Evolutionary conservation across 2,888 invertebrate genomes (phyloP).

Genomic region (Dioctria linearis): DNA sequence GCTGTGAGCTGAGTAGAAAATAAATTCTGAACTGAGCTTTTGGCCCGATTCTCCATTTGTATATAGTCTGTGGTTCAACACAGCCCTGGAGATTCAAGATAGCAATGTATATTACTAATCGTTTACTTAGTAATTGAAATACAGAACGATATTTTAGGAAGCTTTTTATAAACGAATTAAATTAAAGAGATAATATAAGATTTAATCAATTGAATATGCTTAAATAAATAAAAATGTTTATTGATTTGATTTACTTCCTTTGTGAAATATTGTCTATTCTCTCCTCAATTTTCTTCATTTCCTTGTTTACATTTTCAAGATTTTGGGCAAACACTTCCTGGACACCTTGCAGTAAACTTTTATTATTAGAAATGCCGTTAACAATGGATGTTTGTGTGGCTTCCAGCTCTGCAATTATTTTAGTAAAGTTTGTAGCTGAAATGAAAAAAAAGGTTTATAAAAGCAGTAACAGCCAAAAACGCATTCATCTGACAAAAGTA

Average conservation of each 20-base stretch:
- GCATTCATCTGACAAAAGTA: conserved; percentile 1
- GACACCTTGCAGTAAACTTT: conserved; percentile 82
- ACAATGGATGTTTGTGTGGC: conserved; percentile 82
- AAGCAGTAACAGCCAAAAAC: conserved; percentile 10
- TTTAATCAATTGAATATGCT: conserved; percentile 7
- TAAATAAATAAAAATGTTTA: conserved; percentile 13
- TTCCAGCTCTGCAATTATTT: conserved; percentile 86
- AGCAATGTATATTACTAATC: no score
- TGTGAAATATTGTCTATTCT: conserved; percentile 76
- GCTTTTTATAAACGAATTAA: not conserved
- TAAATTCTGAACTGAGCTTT: no score
- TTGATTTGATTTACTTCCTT: conserved; percentile 3
- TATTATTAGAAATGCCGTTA: conserved; percentile 83
- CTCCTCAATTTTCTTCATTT: conserved; percentile 82
- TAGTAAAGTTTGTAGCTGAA: conserved; percentile 90
- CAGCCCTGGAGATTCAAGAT: no score
- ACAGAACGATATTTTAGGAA: not conserved
- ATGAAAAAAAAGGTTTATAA: conserved; percentile 58
- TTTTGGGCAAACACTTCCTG: conserved; percentile 87
- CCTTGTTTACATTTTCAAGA: conserved; percentile 83
- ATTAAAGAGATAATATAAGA: conserved; percentile 12
- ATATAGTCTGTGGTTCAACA: no score
- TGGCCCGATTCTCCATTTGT: no score
- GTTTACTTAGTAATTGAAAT: no score
- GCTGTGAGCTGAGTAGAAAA: no score